Base-by-base conservation (phyloP, 2,888 invertebrate species). In the Prenolepis imparis region DNA sequence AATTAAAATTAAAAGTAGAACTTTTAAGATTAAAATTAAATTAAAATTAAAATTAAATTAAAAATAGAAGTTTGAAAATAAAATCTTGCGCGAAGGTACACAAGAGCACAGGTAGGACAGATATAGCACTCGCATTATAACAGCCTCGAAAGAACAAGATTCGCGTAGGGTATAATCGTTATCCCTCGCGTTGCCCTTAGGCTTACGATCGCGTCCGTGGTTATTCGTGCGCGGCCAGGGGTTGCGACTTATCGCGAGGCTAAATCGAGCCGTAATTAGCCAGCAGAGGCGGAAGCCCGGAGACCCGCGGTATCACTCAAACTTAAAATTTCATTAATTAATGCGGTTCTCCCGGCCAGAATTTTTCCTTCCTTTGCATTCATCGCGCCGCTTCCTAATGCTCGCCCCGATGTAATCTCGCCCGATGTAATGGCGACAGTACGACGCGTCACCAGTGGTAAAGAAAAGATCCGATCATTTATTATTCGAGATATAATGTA, bases 321-420 rank as follows among this genome's bases (percentile, higher is more conserved):
- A 89, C 89, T 92, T 90, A 87, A 92, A 91, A 91, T 92, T 89
- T 87, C 88, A 87, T 90, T 92, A 91, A 92, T 92, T 92, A 92
- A 92, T 89, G 89, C 88, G 74, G 52, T n/a, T 52, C 68, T 81
- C 84, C 59, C 82, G 57, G 77, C 74, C 83, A 81, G 68, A 85
- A 72, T 83, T 41, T 75, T 78, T 82, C 64, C 63, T 41, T 68
- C 32, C 82, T 68, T 44, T 24, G 21, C 61, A n/a, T 77, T 48
- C 52, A 12, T 39, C 28, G 55, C 39, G 24, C 57, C 12, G 67
- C 39, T 66, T 66, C 28, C 52, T 77, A 57, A 77, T 67, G 57
- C 15, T 39, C 52, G 41, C 41, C 52, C 41, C 52, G 41, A 77
- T 77, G 24, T 24, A 77, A 67, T 77, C 67, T 77, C 55, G 39